Evolutionary conservation across 2,113 vertebrate species (phyloP).

Genomic region (Dolichotis patagonum): DNA sequence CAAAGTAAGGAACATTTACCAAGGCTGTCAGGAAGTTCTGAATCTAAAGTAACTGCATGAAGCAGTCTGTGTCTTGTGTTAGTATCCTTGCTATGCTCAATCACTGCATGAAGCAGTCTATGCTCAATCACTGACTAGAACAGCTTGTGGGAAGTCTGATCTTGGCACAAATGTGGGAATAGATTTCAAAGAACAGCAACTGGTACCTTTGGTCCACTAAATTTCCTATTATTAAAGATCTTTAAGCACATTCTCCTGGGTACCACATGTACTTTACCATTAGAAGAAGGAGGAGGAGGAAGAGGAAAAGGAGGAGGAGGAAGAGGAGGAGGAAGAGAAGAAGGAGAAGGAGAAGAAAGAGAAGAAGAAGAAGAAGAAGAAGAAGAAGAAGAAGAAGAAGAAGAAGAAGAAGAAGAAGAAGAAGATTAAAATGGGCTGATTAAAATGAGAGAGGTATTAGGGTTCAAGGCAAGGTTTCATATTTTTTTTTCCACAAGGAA

Average conservation of each 20-base stretch:
- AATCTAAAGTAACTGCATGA: not conserved
- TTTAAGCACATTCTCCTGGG: not conserved
- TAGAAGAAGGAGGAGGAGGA: not conserved
- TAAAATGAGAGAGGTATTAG: not conserved
- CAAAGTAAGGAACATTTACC: not conserved
- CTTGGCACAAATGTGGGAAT: not conserved
- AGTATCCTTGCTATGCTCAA: not conserved
- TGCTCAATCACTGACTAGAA: not conserved
- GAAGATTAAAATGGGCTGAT: not conserved
- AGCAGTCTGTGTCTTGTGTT: not conserved
- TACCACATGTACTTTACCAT: not conserved
- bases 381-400: not conserved
- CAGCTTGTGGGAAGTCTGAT: not conserved
- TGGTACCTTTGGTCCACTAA: not conserved
- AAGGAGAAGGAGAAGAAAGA: too few relatives aligned
- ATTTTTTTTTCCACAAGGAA: not conserved
- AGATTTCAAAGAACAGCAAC: not conserved
- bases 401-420: too few relatives aligned
- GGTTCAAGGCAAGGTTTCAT: not conserved
- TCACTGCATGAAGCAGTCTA: not conserved
- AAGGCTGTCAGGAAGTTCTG: not conserved
- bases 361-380: not conserved
- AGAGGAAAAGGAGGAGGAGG: not conserved
- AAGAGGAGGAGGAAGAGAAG: too few relatives aligned
- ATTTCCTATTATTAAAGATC: not conserved